Conservation (phyloP, 2,113 vertebrate species). For the Puffinus mauretanicus region DNA sequence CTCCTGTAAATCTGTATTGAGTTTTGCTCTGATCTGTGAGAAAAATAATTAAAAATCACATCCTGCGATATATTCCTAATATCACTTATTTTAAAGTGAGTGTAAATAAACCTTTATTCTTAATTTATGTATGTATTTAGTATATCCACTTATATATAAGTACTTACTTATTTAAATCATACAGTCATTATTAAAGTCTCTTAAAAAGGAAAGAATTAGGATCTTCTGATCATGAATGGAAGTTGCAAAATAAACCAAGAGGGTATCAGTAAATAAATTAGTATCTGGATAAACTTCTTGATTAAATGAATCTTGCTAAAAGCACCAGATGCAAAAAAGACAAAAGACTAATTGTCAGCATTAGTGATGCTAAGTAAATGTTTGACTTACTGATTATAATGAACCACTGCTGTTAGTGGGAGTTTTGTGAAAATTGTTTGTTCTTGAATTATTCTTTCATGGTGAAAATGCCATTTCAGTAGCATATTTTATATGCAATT, state of each 20-base stretch:
- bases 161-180: background rate
- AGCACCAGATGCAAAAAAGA: background rate
- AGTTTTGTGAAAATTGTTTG: background rate
- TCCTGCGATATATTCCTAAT: background rate
- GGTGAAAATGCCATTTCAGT: background rate
- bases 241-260: background rate
- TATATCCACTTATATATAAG: too few species aligned
- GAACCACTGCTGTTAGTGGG: background rate
- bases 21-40: background rate
- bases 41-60: background rate
- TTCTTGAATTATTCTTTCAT: background rate
- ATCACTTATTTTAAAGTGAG: background rate
- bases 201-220: background rate
- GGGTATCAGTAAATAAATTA: slow-evolving; percentile 13
- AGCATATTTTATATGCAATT: background rate
- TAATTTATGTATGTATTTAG: background rate
- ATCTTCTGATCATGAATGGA: background rate
- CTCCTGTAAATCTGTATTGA: background rate
- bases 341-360: slow-evolving; percentile 29
- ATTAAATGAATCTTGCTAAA: slow-evolving; percentile 27
- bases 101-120: background rate
- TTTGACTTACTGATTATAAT: slow-evolving; percentile 38
- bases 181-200: background rate
- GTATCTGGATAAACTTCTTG: background rate
- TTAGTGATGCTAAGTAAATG: background rate